These are phyloP conservation scores for Lepidurus couesii DNA, from an alignment of 1,140 invertebrate species.

Conservation along the genomic window DNA sequence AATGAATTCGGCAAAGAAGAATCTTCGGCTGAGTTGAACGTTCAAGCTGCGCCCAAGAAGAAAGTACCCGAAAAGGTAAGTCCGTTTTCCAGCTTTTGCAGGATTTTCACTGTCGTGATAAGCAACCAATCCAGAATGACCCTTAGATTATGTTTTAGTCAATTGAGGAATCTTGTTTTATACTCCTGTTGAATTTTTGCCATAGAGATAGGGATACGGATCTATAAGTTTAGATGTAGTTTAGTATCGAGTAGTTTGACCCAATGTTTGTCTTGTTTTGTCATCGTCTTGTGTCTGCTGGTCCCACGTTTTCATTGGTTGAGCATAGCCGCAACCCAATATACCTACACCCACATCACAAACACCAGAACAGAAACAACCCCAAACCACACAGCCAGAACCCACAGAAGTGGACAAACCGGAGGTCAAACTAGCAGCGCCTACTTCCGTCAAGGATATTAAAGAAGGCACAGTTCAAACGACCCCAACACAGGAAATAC, in stretches of 20 bases:
- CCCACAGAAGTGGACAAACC: neutral
- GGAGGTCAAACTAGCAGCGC: neutral
- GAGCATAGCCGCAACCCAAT: neutral
- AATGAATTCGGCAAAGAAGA: slow-evolving; percentile 80
- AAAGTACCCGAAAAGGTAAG: slow-evolving; percentile 1
- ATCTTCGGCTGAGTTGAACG: slow-evolving; percentile 65
- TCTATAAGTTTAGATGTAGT: slow-evolving; percentile 13
- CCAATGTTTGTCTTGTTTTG: slow-evolving; percentile 27
- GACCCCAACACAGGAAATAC: neutral
- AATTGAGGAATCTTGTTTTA: slow-evolving; percentile 9
- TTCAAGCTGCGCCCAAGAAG: slow-evolving; percentile 49
- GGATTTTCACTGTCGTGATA: neutral
- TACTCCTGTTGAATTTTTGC: neutral
- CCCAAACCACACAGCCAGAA: neutral
- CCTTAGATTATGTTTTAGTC: neutral
- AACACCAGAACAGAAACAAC: slow-evolving; percentile 14
- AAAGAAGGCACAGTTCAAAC: neutral
- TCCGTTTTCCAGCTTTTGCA: neutral
- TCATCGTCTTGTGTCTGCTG: neutral
- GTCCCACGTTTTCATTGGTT: neutral
- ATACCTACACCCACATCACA: slow-evolving; percentile 8
- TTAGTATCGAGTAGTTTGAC: neutral
- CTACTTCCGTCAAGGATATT: neutral
- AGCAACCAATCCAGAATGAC: neutral
- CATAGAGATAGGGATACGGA: neutral